phyloP scores from a whole-genome alignment of 1,140 invertebrate genomes.

The Atta colombica region DNA sequence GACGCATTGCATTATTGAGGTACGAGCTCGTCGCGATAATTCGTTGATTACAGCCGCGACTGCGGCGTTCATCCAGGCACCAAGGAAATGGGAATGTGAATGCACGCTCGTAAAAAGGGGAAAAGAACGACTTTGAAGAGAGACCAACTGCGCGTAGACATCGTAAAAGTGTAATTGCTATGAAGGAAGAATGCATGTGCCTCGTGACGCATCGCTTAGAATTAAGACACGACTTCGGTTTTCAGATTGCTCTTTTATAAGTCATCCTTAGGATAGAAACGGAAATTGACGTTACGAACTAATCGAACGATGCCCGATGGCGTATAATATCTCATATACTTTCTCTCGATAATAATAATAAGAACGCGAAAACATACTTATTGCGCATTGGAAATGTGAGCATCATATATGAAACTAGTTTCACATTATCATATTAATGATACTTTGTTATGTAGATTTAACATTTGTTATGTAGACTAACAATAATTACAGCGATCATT shows the following conservation, averaged over 20 bases:
- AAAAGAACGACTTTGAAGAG: conserved; percentile 14
- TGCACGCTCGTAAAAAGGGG: conserved; percentile 21
- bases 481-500: not conserved
- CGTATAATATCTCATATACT: conserved; percentile 22
- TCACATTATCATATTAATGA: not conserved
- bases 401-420: conserved; percentile 2
- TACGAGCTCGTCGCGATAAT: conserved; percentile 50
- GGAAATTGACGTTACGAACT: not conserved
- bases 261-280: not conserved
- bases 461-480: not conserved
- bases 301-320: not conserved
- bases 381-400: not conserved
- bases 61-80: not conserved
- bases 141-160: not conserved
- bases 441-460: not conserved
- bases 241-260: conserved; percentile 22
- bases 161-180: conserved; percentile 35
- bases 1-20: conserved; percentile 39
- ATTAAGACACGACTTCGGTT: conserved; percentile 19
- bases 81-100: conserved; percentile 13
- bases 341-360: conserved; percentile 37
- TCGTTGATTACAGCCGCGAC: conserved; percentile 34
- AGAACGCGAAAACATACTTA: not conserved
- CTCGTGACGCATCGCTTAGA: not conserved
- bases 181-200: not conserved